Percentiles rank a stretch among this genome's conserved stretches.
These are phyloP conservation scores for Batillaria attramentaria DNA, from an alignment of 1,140 invertebrate species.

Conservation along the genomic window DNA sequence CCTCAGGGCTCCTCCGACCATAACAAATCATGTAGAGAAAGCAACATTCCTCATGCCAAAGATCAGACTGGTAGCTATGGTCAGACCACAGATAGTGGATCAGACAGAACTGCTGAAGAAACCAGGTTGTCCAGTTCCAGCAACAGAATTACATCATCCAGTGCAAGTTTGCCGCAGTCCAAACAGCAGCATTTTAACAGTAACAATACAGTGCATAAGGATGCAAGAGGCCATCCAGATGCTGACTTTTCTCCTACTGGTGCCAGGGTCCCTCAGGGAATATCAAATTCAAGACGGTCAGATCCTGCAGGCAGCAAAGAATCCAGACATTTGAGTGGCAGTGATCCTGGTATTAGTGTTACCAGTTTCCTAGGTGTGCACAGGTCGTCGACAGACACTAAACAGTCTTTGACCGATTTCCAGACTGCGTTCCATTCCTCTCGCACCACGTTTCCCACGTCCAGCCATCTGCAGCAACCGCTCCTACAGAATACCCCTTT, in stretches of 20 bases:
- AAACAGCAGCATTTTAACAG: background rate
- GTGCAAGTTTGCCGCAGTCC: background rate
- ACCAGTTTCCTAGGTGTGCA: too few species aligned
- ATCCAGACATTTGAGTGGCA: too few species aligned
- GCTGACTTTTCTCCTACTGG: too few species aligned
- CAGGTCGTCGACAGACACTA: background rate
- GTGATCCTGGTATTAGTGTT: too few species aligned
- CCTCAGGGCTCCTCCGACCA: background rate
- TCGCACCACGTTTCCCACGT: background rate
- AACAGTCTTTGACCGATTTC: constrained; percentile 26
- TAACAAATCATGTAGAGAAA: constrained; percentile 2
- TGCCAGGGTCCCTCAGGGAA: background rate
- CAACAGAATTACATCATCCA: background rate
- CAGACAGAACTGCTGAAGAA: background rate
- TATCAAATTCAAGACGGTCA: too few species aligned
- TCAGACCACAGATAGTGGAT: too few species aligned
- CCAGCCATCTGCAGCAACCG: too few species aligned
- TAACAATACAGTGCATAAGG: too few species aligned
- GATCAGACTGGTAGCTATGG: too few species aligned
- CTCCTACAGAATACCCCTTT: too few species aligned
- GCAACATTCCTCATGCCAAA: background rate
- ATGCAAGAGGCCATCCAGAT: too few species aligned
- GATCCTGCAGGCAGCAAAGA: background rate
- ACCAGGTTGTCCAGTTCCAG: background rate
- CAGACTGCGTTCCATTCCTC: constrained; percentile 17